Percentiles rank a stretch among this genome's conserved stretches.
phyloP scores from a whole-genome alignment of 2,113 vertebrate species.

The Sminthopsis crassicaudata region DNA sequence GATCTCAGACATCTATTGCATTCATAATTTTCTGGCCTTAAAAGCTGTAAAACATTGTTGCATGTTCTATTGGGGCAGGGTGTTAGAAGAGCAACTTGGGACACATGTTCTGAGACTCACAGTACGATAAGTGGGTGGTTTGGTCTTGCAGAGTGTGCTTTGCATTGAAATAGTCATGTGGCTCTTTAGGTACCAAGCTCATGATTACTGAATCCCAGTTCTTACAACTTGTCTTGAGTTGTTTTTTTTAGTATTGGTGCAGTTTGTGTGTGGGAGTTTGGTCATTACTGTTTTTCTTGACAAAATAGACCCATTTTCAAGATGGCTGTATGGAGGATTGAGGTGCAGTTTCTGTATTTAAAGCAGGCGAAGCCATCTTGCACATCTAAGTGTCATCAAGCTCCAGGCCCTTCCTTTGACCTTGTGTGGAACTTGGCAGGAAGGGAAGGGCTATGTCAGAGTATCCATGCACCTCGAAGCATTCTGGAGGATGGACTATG shows the following conservation, averaged over 20 bases:
- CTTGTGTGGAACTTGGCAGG: neutral
- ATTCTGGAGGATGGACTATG: no score
- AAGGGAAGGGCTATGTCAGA: neutral
- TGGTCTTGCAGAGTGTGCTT: neutral
- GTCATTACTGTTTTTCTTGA: neutral
- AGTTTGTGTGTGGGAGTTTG: neutral
- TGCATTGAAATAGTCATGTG: neutral
- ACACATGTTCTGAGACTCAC: accelerated
- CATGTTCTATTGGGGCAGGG: neutral
- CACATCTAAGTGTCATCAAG: neutral
- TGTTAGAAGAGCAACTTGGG: neutral
- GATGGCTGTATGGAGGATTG: neutral
- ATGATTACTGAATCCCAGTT: neutral
- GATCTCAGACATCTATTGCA: neutral
- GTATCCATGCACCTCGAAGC: neutral
- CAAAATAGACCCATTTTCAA: neutral
- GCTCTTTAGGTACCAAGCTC: neutral
- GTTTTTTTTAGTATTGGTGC: neutral
- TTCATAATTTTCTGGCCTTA: neutral
- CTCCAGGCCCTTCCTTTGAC: neutral
- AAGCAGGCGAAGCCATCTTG: neutral
- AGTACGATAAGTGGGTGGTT: no score
- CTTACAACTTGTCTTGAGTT: neutral
- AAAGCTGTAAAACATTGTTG: no score
- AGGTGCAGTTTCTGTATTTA: neutral